These are phyloP conservation scores for Mesorhabditis spiculigera DNA, from an alignment of 2,888 invertebrate species.

Conservation along the genomic window DNA sequence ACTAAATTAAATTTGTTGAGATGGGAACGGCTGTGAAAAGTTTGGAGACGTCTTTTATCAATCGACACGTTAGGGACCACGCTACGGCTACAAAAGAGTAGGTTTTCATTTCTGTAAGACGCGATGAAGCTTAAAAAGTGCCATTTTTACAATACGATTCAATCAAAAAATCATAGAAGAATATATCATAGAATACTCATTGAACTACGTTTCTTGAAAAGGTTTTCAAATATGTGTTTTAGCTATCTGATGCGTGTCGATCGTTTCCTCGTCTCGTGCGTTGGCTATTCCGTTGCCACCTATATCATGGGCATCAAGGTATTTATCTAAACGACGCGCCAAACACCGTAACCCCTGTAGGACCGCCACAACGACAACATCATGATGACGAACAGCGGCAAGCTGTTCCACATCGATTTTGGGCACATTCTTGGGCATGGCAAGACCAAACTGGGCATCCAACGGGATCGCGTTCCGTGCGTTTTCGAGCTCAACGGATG, in stretches of 20 bases:
- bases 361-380: conserved; percentile 69
- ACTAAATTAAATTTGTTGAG: background rate
- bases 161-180: too few species aligned
- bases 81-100: conserved; percentile 31
- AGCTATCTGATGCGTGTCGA: conserved; percentile 66
- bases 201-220: background rate
- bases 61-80: conserved; percentile 42
- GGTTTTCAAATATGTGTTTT: conserved; percentile 15
- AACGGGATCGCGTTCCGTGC: conserved; percentile 55
- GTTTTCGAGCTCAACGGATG: too few species aligned
- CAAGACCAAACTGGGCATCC: conserved; percentile 69
- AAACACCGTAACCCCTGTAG: conserved; percentile 6
- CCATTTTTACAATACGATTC: too few species aligned
- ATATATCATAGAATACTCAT: background rate
- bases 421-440: conserved; percentile 69
- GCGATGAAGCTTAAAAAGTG: background rate
- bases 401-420: conserved; percentile 69
- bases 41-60: conserved; percentile 40
- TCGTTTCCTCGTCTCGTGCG: conserved; percentile 67
- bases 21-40: conserved; percentile 32
- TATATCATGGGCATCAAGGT: conserved; percentile 67
- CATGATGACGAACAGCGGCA: conserved; percentile 67
- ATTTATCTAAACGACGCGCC: background rate
- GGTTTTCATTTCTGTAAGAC: background rate
- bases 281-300: conserved; percentile 69